These are phyloP conservation scores for Drosophila colorata DNA, from an alignment of 2,888 invertebrate genomes.

Conservation along the genomic window DNA sequence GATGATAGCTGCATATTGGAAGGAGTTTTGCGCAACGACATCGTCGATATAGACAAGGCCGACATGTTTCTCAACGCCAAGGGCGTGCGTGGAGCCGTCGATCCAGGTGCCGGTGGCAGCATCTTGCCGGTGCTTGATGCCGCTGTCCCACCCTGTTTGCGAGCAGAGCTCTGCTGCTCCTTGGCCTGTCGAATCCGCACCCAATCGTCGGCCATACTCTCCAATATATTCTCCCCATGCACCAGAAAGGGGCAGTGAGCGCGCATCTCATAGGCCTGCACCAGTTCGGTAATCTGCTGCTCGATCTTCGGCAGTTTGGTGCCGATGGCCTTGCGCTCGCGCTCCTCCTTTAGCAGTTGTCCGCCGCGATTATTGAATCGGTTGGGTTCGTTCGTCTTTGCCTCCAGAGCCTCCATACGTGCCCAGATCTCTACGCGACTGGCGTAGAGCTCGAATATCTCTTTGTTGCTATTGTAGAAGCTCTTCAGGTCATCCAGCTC, in stretches of 20 bases:
- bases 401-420: slow-evolving; percentile 91
- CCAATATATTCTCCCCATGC: slow-evolving; percentile 88
- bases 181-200: slow-evolving; percentile 85
- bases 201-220: slow-evolving; percentile 88
- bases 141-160: slow-evolving; percentile 69
- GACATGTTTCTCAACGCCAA: slow-evolving; percentile 72
- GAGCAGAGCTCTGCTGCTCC: slow-evolving; percentile 85
- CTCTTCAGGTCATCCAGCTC: slow-evolving; percentile 90
- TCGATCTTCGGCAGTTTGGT: slow-evolving; percentile 91
- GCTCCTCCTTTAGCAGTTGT: slow-evolving; percentile 93
- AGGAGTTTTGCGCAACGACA: slow-evolving; percentile 73
- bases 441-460: slow-evolving; percentile 88
- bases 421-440: slow-evolving; percentile 90
- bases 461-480: slow-evolving; percentile 88
- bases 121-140: slow-evolving; percentile 37
- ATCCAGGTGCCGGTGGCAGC: slow-evolving; percentile 46
- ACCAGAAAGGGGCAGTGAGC: slow-evolving; percentile 87
- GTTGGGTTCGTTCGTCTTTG: slow-evolving; percentile 91
- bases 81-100: slow-evolving; percentile 68
- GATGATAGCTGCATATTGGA: slow-evolving; percentile 62
- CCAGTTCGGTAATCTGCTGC: slow-evolving; percentile 87
- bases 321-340: slow-evolving; percentile 91
- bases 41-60: slow-evolving; percentile 53
- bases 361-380: slow-evolving; percentile 95
- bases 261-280: slow-evolving; percentile 86